Conservation (phyloP, 2,797 vertebrate species). For the Molothrus ater region DNA sequence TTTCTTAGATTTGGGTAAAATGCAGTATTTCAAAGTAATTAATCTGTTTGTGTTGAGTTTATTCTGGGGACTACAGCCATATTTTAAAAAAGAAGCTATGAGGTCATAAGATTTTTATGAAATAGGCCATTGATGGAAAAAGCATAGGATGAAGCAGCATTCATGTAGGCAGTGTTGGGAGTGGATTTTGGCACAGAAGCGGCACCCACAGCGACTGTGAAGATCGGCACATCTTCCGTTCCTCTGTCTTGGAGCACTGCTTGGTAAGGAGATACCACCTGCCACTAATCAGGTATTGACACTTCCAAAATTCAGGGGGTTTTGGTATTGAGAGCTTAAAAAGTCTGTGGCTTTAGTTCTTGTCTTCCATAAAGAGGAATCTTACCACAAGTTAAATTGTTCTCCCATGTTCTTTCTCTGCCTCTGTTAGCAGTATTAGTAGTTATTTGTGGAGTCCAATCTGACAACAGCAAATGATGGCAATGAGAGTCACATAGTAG, state of each 20-base stretch:
- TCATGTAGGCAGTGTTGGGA: slow-evolving; percentile 16
- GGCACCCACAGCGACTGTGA: background rate
- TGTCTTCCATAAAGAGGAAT: background rate
- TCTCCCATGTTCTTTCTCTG: background rate
- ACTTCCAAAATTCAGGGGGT: background rate
- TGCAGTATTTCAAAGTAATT: background rate
- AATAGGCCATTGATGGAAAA: slow-evolving; percentile 47
- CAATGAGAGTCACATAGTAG: background rate
- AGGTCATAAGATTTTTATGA: slow-evolving; percentile 29
- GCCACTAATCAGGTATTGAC: background rate
- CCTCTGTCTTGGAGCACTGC: background rate
- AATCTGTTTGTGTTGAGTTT: background rate
- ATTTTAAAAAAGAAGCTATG: slow-evolving; percentile 26
- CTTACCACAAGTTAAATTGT: background rate
- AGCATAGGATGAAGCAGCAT: slow-evolving; percentile 21
- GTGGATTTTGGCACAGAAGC: slow-evolving; percentile 29
- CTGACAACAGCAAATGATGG: background rate
- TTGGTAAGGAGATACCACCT: background rate
- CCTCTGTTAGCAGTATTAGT: background rate
- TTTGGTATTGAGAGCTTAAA: background rate
- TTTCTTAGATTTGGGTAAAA: background rate
- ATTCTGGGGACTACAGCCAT: background rate
- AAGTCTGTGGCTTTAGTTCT: background rate
- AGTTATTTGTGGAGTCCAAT: background rate
- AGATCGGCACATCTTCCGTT: background rate